A percentile compares a stretch with the other conserved stretches of the same genome.
These are phyloP conservation scores for Empidonax traillii DNA, from an alignment of 2,113 vertebrate genomes.

Conservation along the genomic window DNA sequence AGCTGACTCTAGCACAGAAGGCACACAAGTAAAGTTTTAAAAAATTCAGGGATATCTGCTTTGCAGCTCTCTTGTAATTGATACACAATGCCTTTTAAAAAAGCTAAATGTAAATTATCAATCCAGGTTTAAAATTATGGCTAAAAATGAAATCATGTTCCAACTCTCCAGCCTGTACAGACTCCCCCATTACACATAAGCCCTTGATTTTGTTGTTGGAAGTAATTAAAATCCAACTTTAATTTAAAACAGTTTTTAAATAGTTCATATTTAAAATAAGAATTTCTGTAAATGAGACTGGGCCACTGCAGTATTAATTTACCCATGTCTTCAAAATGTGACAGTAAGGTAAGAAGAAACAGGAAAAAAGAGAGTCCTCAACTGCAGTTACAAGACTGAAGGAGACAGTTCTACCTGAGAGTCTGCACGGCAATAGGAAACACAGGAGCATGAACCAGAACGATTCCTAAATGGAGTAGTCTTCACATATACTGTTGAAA, in stretches of 20 bases:
- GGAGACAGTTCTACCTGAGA: background rate
- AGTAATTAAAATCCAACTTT: background rate
- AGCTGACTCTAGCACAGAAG: background rate
- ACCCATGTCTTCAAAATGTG: background rate
- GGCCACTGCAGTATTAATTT: background rate
- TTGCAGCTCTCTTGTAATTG: background rate
- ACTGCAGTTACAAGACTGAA: background rate
- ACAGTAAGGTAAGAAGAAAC: background rate
- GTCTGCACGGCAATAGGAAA: background rate
- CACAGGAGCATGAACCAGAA: background rate
- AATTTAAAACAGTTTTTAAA: background rate
- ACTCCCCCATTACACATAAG: background rate
- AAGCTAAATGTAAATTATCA: background rate
- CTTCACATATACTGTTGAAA: background rate
- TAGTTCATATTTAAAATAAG: background rate
- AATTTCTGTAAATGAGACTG: background rate
- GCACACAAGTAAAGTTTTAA: background rate
- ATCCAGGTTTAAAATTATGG: background rate
- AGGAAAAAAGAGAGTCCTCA: background rate
- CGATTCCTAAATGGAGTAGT: background rate
- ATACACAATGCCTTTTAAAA: background rate
- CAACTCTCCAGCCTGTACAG: background rate
- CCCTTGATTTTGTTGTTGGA: background rate
- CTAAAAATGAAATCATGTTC: background rate
- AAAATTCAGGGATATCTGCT: background rate